Evolutionary conservation across 1,140 invertebrate species (phyloP).

Genomic region (Drosophila ambigua): DNA sequence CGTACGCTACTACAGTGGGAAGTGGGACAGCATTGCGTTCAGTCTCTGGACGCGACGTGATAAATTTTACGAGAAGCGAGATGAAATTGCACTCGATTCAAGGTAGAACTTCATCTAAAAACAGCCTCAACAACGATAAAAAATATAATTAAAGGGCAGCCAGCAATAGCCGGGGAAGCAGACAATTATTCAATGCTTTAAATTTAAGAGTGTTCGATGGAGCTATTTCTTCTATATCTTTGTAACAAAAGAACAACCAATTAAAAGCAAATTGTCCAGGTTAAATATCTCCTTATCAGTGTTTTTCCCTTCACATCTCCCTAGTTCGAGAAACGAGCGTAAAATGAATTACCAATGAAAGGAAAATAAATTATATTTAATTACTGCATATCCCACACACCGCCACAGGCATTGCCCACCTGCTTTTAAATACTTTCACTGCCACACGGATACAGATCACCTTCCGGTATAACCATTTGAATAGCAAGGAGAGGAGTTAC

Average conservation of each 20-base stretch:
- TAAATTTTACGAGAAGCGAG: conserved; percentile 58
- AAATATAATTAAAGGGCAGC: conserved; percentile 55
- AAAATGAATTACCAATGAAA: not conserved
- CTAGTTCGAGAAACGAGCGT: not conserved
- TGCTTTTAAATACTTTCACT: no score
- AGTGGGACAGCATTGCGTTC: not conserved
- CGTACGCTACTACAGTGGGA: not conserved
- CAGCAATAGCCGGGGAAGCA: not conserved
- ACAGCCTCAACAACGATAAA: conserved; percentile 30
- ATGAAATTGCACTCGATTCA: conserved; percentile 29
- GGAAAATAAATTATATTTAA: conserved; percentile 68
- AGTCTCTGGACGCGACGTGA: conserved; percentile 29
- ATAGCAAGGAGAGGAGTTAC: no score
- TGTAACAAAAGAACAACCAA: no score
- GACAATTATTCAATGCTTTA: no score
- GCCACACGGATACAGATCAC: no score
- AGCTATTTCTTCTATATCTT: no score
- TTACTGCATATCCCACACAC: conserved; percentile 30
- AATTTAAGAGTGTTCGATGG: no score
- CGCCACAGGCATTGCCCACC: not conserved
- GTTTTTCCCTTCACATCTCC: not conserved
- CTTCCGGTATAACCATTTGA: not conserved
- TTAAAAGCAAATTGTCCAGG: no score
- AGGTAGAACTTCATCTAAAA: conserved; percentile 15
- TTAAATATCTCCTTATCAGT: no score